phyloP scores from a whole-genome alignment of 2,113 vertebrate species.

The Glaucomys volans region DNA sequence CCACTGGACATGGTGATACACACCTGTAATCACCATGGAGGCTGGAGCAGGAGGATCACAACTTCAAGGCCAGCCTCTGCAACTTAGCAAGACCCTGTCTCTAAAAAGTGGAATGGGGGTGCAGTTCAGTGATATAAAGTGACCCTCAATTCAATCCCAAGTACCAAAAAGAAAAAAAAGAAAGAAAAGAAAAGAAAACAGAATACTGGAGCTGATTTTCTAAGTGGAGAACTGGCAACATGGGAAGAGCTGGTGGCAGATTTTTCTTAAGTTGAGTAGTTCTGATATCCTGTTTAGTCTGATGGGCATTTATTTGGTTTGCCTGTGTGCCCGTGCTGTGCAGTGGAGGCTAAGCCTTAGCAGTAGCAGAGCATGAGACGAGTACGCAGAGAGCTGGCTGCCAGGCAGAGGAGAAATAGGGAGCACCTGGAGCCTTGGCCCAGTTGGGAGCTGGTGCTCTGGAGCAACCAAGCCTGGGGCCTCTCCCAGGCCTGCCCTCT shows the following conservation, averaged over 20 bases:
- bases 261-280: not conserved
- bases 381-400: not conserved
- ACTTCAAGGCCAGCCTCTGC: no score
- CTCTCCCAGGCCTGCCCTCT: not conserved
- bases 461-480: not conserved
- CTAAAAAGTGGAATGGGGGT: no score
- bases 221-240: not conserved
- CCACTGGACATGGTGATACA: no score
- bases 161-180: not conserved
- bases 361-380: not conserved
- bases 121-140: no score
- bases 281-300: not conserved
- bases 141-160: not conserved
- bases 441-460: not conserved
- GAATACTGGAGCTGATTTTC: not conserved
- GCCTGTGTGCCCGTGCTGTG: not conserved
- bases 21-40: no score
- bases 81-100: no score
- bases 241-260: no score
- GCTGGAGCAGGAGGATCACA: no score
- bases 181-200: no score
- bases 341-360: not conserved
- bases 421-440: no score
- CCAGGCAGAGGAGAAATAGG: not conserved
- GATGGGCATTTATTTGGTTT: accelerated